Base-by-base conservation (phyloP, 2,888 invertebrate species). In the Exephanes ischioxanthus region DNA sequence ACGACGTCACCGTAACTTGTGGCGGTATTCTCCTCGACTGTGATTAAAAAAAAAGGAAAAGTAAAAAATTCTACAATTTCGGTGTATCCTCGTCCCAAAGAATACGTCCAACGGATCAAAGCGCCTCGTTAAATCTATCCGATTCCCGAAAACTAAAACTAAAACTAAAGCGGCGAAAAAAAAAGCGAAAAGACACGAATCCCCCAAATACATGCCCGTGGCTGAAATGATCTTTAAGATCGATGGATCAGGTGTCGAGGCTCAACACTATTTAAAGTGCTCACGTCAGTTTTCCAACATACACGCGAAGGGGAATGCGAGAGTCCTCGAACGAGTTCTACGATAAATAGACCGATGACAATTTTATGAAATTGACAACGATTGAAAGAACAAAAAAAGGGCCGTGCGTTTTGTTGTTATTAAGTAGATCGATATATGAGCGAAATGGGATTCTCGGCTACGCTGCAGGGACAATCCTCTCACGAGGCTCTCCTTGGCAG, bases 401-500 rank as follows among this genome's bases (percentile, higher is more conserved):
- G 51, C n/a, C 5, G 51, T n/a, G 14, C n/a, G 5, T n/a, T 51
- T 51, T 51, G 14, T 51, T 51, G 16, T 51, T 51, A 37, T 9
- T 7, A 9, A 37, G 9, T 37, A 37, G 37, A 37, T 58, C 11
- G 19, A 37, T 71, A 75, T 37, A 73, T 41, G 19, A 22, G 58
- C 22, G 89, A 75, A 88, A 97, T 97, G 97, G 97, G 98, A 90
- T 98, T 98, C 94, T 97, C 98, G 88, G 96, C 97, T 90, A 97
- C 97, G 93, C 96, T 98, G 80, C 97, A 98, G 94, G 98, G 98
- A 90, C 97, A 97, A 92, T 96, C 96, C 89, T 98, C 98, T 91
- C 99, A 99, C 94, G 98, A 98, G 94, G 98, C 98, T 88, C 95
- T 99, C 90, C 95, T 99, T 90, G 96, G 96, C 85, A 96, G 99